Base-by-base conservation (phyloP, 2,113 vertebrate genomes). In the Carlito syrichta region DNA sequence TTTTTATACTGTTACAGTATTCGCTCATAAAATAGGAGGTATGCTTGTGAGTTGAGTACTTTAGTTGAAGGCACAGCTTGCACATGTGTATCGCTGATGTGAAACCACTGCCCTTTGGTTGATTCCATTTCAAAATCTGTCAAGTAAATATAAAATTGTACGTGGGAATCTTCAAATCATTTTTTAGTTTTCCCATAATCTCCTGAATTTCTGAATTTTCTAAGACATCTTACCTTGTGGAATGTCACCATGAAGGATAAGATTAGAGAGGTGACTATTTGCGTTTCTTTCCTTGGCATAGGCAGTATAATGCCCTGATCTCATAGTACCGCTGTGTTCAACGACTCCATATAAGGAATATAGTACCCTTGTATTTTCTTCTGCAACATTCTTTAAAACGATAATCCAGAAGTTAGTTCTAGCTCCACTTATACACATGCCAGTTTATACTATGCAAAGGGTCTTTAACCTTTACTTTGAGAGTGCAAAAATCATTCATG, bases 301-400 rank as follows among this genome's bases (percentile, higher is more conserved):
- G 6, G 99, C 99, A 4, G 99, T 99, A 97, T 99, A 99, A 97
- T 99, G 99, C n/a, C 99, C 99, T 0, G 99, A 99, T 68, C 99
- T 99, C 99, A 99, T 99, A 6, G 99, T 99, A 40, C 99, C 99
- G 9, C 99, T 99, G 93, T 99, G 99, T 94, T 99, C 99, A 69
- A 99, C 99, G 8, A 99, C 98, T 30, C 99, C 99, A 14, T 99
- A 99, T 52, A 99, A 98, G 63, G 99, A 99, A 96, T 99, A 99
- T 38, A 99, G 94, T 38, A 99, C 98, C 93, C 97, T 98, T 12
- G 96, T 95, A 13, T 98, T 98, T 66, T 99, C 99, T 84, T 99
- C 99, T 20, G 98, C 95, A 58, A 99, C 98, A 0, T 99, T 99
- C 99, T 99, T 91, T 10, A 82, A 93, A 90, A 97, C n/a, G n/a